Evolutionary conservation across 2,888 invertebrate species (phyloP).

Genomic region (Diaphora mendica): DNA sequence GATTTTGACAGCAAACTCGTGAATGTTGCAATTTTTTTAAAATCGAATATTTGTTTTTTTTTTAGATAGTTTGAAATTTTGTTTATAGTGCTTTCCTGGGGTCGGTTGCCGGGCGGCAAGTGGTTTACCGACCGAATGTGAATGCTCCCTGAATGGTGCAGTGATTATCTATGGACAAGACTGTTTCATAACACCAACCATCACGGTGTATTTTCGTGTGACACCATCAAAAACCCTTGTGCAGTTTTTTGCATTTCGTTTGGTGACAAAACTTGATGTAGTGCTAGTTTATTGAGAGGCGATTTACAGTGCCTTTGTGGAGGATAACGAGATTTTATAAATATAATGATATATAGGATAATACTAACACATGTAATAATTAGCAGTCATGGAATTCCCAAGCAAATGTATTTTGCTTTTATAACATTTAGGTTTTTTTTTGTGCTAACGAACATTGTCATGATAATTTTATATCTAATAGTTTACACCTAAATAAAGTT

Average conservation of each 20-base stretch:
- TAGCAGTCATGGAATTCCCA: background rate
- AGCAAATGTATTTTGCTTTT: background rate
- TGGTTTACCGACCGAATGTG: constrained; percentile 26
- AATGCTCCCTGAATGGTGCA: constrained; percentile 48
- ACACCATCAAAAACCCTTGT: constrained; percentile 51
- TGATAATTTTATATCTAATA: background rate
- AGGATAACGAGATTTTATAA: background rate
- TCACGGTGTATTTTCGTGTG: constrained; percentile 62
- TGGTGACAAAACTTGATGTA: constrained; percentile 18
- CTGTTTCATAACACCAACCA: constrained; percentile 50
- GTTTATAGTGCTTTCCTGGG: constrained; percentile 16
- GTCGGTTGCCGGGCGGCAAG: constrained; percentile 10
- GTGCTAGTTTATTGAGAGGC: constrained; percentile 42
- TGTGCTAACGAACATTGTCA: background rate
- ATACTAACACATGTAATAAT: background rate
- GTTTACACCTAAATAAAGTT: background rate
- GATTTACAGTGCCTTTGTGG: constrained; percentile 47
- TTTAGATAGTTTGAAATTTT: constrained; percentile 3
- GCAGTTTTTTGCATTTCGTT: constrained; percentile 33
- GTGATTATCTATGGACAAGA: constrained; percentile 50
- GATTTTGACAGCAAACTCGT: constrained; percentile 2
- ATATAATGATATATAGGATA: background rate
- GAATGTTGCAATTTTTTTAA: background rate
- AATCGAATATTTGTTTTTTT: background rate
- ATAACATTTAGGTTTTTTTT: background rate